phyloP scores from a whole-genome alignment of 1,140 invertebrate species.

The Acyrthosiphon pisum region DNA sequence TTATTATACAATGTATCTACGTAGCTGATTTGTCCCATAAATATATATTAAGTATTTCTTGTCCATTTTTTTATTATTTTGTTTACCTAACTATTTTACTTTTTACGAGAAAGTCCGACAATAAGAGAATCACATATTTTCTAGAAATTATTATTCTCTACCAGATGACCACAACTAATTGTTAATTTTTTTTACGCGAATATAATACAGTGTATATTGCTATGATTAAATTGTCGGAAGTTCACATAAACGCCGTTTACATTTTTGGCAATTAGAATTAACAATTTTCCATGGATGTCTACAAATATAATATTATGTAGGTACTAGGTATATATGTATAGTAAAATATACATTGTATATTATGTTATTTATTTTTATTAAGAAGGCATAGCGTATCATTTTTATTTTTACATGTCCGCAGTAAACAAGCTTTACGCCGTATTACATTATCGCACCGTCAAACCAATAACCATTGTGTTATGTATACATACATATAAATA shows the following conservation, averaged over 20 bases:
- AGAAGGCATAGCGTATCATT: background rate
- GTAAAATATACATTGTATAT: background rate
- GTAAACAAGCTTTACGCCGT: background rate
- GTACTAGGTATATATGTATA: background rate
- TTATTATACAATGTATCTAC: background rate
- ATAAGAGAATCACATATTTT: slow-evolving; percentile 31
- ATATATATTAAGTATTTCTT: background rate
- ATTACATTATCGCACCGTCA: slow-evolving; percentile 11
- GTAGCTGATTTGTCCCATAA: background rate
- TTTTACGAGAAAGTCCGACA: slow-evolving; percentile 37
- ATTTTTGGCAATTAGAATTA: slow-evolving; percentile 53
- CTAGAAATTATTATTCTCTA: slow-evolving; percentile 38
- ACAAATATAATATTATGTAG: background rate
- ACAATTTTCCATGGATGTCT: slow-evolving; percentile 50
- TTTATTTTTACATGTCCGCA: background rate
- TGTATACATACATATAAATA: background rate
- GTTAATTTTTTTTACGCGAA: slow-evolving; percentile 40
- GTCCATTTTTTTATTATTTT: background rate
- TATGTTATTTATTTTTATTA: background rate
- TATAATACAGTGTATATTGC: background rate
- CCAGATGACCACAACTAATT: slow-evolving; percentile 49
- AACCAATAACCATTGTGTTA: slow-evolving; percentile 6
- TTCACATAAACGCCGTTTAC: slow-evolving; percentile 43
- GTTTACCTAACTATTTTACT: background rate
- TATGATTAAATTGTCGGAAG: slow-evolving; percentile 50